Evolutionary conservation across 2,113 vertebrate species (phyloP), one percentile per base, ranked within the genome.

Genomic region (Carassius auratus): DNA sequence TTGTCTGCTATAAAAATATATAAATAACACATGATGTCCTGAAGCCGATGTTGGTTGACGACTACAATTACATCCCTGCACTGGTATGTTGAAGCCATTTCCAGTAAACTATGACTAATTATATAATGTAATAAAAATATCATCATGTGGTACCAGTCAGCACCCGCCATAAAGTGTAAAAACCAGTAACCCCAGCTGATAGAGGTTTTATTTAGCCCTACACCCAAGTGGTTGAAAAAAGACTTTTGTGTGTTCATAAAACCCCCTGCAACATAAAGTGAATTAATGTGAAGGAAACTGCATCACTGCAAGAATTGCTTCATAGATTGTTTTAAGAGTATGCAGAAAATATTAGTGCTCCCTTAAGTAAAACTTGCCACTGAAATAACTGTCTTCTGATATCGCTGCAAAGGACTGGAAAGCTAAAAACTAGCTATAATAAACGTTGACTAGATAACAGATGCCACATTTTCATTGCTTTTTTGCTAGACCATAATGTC

Each of bases 121-220:
- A 76, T 15, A 42, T 55, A 4, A 21, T 57, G 57, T 17, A 50
- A 77, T 57, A 36, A 77, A 77, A 76, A 76, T 21, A 76, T 76
- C 26, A 9, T 57, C 6, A 52, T 33, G 50, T 76, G 48, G 8
- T 26, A 77, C 50, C 7, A 1, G 57, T 55, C 75, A 57, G 48
- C 50, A 5, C 9, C 9, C 5, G 2, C 8, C 1, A 57, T 33
- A 21, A 77, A 59, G 9, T 59, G 52, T n/a, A 73, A n/a, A 77
- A 77, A 59, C 45, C 76, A 77, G 21, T 36, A 74, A 74, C 69
- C 30, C 9, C 52, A 77, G 50, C 30, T 59, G 52, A 77, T 36
- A 36, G 36, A 30, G 36, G 21, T 36, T 45, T 2, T 36, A 4
- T 42, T 42, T 10, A 73, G 36, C 69, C 69, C 42, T 19, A 42